Evolutionary conservation across 2,113 vertebrate species (phyloP).

Genomic region (Amia ocellicauda): DNA sequence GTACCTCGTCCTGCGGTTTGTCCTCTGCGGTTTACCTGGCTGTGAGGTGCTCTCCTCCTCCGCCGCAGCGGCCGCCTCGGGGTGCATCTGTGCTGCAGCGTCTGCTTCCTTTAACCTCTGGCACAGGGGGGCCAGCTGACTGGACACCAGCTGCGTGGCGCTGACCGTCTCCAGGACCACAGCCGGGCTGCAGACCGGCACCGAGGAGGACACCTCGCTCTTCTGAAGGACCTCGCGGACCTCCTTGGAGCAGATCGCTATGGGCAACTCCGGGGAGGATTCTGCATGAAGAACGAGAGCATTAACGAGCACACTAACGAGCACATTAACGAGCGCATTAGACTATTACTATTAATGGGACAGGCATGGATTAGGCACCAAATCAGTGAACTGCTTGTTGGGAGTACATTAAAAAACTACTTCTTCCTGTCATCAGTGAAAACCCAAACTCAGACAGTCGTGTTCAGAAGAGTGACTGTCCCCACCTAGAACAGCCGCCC

Average conservation of each 20-base stretch:
- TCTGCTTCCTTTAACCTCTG: slow-evolving; percentile 49
- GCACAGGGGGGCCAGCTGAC: slow-evolving; percentile 40
- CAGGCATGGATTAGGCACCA: too few species aligned
- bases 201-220: slow-evolving; percentile 67
- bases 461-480: too few species aligned
- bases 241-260: slow-evolving; percentile 68
- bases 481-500: background rate
- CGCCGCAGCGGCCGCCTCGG: slow-evolving; percentile 36
- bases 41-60: slow-evolving; percentile 31
- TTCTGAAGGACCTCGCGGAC: slow-evolving; percentile 63
- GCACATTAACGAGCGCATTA: too few species aligned
- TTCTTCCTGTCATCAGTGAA: too few species aligned
- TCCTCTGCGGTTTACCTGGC: slow-evolving; percentile 39
- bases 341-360: too few species aligned
- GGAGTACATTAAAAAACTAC: too few species aligned
- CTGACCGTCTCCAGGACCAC: slow-evolving; percentile 47
- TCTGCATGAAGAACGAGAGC: slow-evolving; percentile 37
- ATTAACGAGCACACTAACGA: too few species aligned
- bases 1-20: too few species aligned
- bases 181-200: slow-evolving; percentile 55
- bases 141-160: slow-evolving; percentile 8
- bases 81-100: slow-evolving; percentile 12
- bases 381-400: too few species aligned
- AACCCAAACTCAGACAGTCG: too few species aligned
- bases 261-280: slow-evolving; percentile 53